Base-by-base conservation (phyloP, 2,888 invertebrate genomes). In the Cecidostiba fungosa region DNA sequence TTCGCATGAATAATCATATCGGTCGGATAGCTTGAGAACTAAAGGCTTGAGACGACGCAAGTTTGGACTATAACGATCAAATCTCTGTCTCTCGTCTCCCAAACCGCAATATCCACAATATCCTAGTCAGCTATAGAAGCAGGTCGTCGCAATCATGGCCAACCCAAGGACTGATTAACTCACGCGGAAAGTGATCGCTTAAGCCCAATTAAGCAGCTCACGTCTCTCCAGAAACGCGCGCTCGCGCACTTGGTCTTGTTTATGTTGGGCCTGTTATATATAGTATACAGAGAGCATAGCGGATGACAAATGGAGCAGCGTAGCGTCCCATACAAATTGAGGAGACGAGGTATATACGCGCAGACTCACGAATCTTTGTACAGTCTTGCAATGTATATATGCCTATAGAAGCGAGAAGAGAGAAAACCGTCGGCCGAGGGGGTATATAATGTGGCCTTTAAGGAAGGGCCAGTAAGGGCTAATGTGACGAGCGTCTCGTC, bases 161-260 rank as follows among this genome's bases (percentile, higher is more conserved):
- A 12, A 26, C 50, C 32, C 32, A 1, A 10, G n/a, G 6, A 4
- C 36, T 32, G 62, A 82, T 74, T 66, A 82, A 74, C n/a, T 66
- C 74, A 36, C 43, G 16, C 14, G 47, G 74, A 83, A 83, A 83
- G 70, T 62, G 77, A 83, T 83, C 77, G 72, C 43, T 77, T 62
- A 77, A 83, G 83, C 59, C 54, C 83, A 62, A 83, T 83, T 77
- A 59, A 83, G 39, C 77, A 16, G n/a, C 23, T 43, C 74, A 32
- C 32, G 54, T 80, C 23, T 70, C 47, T 5, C 5, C 29, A 5
- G 23, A n/a, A n/a, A n/a, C n/a, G n/a, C n/a, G 32, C 5, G 47
- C 5, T 12, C 36, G 12, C n/a, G 74, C 29, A 19, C 29, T 47
- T 29, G 23, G 6, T 54, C 73, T 74, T 70, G 43, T 54, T 43